Conservation (phyloP, 1,140 invertebrate species). For the Lordiphosa mommai region DNA sequence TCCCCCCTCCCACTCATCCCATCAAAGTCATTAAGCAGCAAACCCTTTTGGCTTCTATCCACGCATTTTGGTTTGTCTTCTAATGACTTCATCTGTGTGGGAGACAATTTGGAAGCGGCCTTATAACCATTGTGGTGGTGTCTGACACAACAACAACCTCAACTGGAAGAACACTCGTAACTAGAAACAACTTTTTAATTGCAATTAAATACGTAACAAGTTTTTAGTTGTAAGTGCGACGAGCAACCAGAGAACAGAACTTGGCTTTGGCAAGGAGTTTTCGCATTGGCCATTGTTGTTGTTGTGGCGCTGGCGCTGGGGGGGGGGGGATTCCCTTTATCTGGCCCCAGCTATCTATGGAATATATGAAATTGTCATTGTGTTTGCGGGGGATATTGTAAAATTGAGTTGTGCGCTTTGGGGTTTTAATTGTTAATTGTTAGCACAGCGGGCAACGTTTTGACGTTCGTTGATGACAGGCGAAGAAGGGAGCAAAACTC, state of each 20-base stretch:
- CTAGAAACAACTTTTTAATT: conserved; percentile 78
- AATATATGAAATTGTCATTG: conserved; percentile 62
- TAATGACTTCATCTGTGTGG: conserved; percentile 71
- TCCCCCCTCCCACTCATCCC: conserved; percentile 14
- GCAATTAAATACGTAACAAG: conserved; percentile 78
- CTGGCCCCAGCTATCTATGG: conserved; percentile 40
- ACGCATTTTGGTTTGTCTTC: conserved; percentile 59
- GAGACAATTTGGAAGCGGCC: conserved; percentile 59
- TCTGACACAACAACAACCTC: conserved; percentile 29
- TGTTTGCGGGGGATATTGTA: conserved; percentile 28
- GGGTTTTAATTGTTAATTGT: conserved; percentile 77
- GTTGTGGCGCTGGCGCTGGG: conserved; percentile 39
- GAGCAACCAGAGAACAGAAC: conserved; percentile 40
- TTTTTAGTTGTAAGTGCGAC: conserved; percentile 74
- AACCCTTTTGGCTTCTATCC: conserved; percentile 68
- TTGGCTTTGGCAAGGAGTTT: conserved; percentile 37
- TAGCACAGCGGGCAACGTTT: conserved; percentile 50
- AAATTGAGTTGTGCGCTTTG: conserved; percentile 75
- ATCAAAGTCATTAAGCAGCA: conserved; percentile 64
- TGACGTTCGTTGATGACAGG: conserved; percentile 15
- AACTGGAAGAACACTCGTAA: conserved; percentile 60
- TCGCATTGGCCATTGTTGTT: conserved; percentile 44
- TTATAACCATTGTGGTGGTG: conserved; percentile 45
- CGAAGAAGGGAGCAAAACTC: background rate
- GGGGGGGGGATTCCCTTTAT: conserved; percentile 53